Evolutionary conservation across 2,888 invertebrate genomes (phyloP).

Genomic region (Amphimallon solstitiale): DNA sequence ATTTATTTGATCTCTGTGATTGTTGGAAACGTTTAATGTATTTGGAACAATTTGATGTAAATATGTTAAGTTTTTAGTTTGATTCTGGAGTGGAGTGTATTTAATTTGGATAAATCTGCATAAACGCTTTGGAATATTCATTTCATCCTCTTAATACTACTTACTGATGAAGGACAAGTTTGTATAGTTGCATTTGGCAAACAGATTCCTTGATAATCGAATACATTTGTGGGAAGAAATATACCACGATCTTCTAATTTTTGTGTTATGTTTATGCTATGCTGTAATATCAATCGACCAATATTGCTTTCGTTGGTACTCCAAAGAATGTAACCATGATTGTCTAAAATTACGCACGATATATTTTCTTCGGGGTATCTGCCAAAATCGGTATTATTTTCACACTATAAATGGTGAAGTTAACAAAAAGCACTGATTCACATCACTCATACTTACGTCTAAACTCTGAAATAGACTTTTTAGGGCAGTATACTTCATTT

Average conservation of each 20-base stretch:
- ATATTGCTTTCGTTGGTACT: slow-evolving; percentile 71
- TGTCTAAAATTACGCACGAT: slow-evolving; percentile 85
- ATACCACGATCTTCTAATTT: slow-evolving; percentile 66
- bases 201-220: slow-evolving; percentile 92
- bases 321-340: slow-evolving; percentile 88
- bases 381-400: slow-evolving; percentile 17
- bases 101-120: too few species aligned
- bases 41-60: too few species aligned
- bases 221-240: slow-evolving; percentile 78
- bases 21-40: too few species aligned
- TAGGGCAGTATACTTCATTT: slow-evolving; percentile 82
- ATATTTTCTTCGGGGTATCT: slow-evolving; percentile 3
- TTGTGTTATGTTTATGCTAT: slow-evolving; percentile 33
- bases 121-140: too few species aligned
- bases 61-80: too few species aligned
- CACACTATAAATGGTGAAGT: slow-evolving; percentile 11
- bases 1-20: too few species aligned
- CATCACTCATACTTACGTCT: slow-evolving; percentile 72
- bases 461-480: slow-evolving; percentile 82
- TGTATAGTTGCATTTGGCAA: slow-evolving; percentile 67
- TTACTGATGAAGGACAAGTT: slow-evolving; percentile 57
- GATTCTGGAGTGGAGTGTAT: too few species aligned
- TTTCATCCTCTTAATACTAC: too few species aligned
- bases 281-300: slow-evolving; percentile 44
- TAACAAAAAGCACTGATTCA: too few species aligned